These are phyloP conservation scores for Myrmecobius fasciatus DNA, from an alignment of 2,113 vertebrate genomes.

Conservation along the genomic window DNA sequence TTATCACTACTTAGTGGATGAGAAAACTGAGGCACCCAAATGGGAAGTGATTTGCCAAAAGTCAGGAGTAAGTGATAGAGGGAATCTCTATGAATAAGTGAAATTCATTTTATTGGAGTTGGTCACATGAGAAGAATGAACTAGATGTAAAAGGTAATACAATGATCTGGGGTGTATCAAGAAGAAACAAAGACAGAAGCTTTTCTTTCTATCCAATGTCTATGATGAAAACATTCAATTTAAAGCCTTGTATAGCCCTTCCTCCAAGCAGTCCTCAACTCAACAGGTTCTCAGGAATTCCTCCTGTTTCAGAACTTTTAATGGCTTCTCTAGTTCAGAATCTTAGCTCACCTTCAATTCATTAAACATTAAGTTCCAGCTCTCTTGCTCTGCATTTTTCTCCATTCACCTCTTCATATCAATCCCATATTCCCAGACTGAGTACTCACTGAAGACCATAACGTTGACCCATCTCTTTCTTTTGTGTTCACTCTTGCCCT, in stretches of 20 bases:
- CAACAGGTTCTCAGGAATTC: neutral
- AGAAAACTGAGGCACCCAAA: neutral
- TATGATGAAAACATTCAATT: neutral
- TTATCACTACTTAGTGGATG: neutral
- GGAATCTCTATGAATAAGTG: neutral
- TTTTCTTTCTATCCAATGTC: neutral
- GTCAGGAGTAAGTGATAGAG: neutral
- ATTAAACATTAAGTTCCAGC: neutral
- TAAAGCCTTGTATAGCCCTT: neutral
- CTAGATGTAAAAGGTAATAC: neutral
- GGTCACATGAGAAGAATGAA: neutral
- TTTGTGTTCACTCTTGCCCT: neutral
- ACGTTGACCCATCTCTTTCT: neutral
- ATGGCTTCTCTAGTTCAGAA: neutral
- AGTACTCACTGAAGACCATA: neutral
- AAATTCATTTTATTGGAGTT: neutral
- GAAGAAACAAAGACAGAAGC: neutral
- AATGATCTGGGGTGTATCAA: neutral
- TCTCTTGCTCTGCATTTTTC: neutral
- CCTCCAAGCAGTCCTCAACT: accelerated
- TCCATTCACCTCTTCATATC: neutral
- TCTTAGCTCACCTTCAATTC: neutral
- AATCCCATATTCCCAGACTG: neutral
- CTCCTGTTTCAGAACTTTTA: neutral
- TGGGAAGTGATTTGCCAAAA: neutral